Percentiles rank a stretch among this genome's conserved stretches.
Conservation (phyloP, 30 jellyfish, hydroid and myxozoan genomes). For the Cassiopea andromeda region DNA sequence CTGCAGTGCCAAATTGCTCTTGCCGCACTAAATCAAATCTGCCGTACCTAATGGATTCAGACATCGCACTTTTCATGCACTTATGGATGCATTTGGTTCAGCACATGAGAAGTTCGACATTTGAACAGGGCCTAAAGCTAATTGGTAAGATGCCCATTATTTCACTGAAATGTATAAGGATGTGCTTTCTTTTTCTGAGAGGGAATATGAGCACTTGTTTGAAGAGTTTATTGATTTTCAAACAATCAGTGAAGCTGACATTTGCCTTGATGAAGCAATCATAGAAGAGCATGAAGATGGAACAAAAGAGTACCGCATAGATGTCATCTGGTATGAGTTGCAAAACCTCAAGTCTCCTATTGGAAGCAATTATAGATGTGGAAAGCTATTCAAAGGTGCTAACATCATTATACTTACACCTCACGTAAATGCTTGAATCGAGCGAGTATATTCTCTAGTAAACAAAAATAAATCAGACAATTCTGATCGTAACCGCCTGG, state of each 20-base stretch:
- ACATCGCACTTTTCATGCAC: too few species aligned
- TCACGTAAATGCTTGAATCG: slow-evolving; percentile 49
- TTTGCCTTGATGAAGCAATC: neutral
- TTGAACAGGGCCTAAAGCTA: too few species aligned
- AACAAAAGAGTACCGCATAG: neutral
- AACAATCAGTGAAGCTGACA: neutral
- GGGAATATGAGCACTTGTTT: neutral
- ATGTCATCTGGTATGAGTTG: slow-evolving; percentile 8
- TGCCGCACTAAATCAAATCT: too few species aligned
- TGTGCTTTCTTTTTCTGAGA: neutral
- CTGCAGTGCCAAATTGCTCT: too few species aligned
- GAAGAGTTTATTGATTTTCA: neutral
- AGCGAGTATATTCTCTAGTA: slow-evolving; percentile 38
- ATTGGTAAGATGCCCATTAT: slow-evolving; percentile 4
- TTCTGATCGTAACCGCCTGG: slow-evolving; percentile 19
- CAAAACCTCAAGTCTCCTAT: slow-evolving; percentile 6
- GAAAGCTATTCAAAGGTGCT: slow-evolving; percentile 36
- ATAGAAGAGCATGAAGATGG: slow-evolving; percentile 5
- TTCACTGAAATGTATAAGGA: neutral
- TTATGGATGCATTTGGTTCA: too few species aligned
- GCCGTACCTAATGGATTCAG: too few species aligned
- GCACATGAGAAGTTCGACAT: too few species aligned
- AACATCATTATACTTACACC: slow-evolving; percentile 33
- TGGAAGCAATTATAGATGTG: slow-evolving; percentile 22
- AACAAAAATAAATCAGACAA: slow-evolving; percentile 30